phyloP scores from a whole-genome alignment of 2,797 vertebrate species.

The Salmo trutta region DNA sequence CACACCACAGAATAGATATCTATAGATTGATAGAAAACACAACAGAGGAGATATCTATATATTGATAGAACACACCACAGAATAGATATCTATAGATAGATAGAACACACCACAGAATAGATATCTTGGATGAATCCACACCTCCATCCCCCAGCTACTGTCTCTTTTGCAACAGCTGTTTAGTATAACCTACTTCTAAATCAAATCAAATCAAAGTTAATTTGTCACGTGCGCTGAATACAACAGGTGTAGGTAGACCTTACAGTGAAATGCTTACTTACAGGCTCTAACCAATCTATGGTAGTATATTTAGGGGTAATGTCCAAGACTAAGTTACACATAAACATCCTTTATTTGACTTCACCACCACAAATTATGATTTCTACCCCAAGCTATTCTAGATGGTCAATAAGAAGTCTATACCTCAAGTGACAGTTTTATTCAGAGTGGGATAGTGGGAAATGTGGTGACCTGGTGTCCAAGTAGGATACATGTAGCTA shows the following conservation, averaged over 20 bases:
- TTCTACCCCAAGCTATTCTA: constrained; percentile 8
- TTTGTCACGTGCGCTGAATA: too few relatives aligned
- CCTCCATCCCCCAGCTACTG: not conserved
- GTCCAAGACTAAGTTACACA: not conserved
- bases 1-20: too few relatives aligned
- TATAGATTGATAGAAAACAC: too few relatives aligned
- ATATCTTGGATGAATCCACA: not conserved
- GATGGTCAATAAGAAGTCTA: not conserved
- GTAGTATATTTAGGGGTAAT: not conserved
- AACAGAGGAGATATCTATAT: too few relatives aligned
- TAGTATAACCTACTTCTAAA: not conserved
- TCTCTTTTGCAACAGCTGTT: not conserved
- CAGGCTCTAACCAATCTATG: not conserved
- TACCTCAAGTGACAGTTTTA: too few relatives aligned
- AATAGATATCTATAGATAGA: not conserved
- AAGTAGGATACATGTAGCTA: too few relatives aligned
- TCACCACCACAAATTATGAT: not conserved
- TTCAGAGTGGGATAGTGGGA: too few relatives aligned
- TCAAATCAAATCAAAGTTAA: too few relatives aligned
- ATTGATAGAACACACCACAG: not conserved
- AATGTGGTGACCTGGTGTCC: too few relatives aligned
- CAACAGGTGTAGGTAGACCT: too few relatives aligned
- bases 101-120: not conserved
- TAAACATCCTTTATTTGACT: constrained; percentile 1
- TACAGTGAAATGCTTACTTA: too few relatives aligned